Evolutionary conservation across 2,113 vertebrate genomes (phyloP), one percentile per base, ranked within the genome.

Genomic region (Salvator merianae): DNA sequence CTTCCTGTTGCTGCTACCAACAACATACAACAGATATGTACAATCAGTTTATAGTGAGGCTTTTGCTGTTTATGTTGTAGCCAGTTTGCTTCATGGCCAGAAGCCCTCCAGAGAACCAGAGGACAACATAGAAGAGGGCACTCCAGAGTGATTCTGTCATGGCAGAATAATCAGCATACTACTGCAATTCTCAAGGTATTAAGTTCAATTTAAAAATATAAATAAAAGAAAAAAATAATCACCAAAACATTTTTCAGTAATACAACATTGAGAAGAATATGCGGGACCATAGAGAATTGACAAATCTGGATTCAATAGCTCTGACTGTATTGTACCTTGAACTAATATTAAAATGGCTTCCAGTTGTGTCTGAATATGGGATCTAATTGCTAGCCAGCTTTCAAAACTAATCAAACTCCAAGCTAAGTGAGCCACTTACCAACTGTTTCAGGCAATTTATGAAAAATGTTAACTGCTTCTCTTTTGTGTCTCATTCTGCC

Each of bases 311-410:
- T 50, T 32, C 40, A 50, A 18, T 18, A 66, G 62, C 14, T 43
- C 78, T 59, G 38, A 3, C 69, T 79, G 43, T 32, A 50, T 13
- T 38, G 22, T 55, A 2, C 38, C 4, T 24, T 74, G 53, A 18
- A 38, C 81, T 72, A 82, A 74, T n/a, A 73, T 13, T 65, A 47
- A 75, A 75, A 63, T 75, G 70, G 40, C n/a, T 83, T 75, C 62
- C 81, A 65, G 30, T 34, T 83, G 38, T 73, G 40, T 50, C 65
- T 80, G 78, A 69, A 80, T 69, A 80, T 24, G 78, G 55, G n/a
- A 65, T 65, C 71, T 47, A 63, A 75, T 26, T 65, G n/a, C 12
- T 40, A 83, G 22, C 20, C 70, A 50, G 7, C 30, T 75, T 50
- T 75, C 20, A 83, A 43, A 83, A 34, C 43, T 75, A 75, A 74